Evolutionary conservation across 2,797 vertebrate species (phyloP).

Genomic region (Cyclopterus lumpus): DNA sequence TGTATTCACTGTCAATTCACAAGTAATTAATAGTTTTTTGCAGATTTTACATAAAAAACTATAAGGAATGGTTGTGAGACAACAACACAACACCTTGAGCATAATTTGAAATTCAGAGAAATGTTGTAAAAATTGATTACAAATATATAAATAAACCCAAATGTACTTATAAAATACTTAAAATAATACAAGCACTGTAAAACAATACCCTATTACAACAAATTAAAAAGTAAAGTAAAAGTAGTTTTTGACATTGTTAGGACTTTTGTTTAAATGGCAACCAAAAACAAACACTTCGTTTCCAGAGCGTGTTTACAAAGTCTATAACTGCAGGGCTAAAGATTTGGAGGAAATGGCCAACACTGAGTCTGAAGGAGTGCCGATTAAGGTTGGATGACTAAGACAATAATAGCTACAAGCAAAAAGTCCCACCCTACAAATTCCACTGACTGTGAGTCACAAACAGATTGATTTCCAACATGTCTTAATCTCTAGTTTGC

Average conservation of each 20-base stretch:
- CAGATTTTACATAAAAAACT: neutral
- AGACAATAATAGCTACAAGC: conserved; percentile 63
- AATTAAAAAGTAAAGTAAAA: conserved; percentile 1
- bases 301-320: conserved; percentile 30
- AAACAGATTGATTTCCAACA: conserved; percentile 44
- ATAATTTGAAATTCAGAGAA: neutral
- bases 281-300: conserved; percentile 40
- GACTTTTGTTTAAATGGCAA: conserved; percentile 41
- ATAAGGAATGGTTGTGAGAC: neutral
- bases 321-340: conserved; percentile 39
- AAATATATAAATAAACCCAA: neutral
- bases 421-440: conserved; percentile 63
- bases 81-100: neutral
- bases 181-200: neutral
- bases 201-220: neutral
- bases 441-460: conserved; percentile 71
- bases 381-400: conserved; percentile 67
- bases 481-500: conserved; percentile 21
- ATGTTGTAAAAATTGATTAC: neutral
- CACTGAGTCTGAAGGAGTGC: conserved; percentile 62
- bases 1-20: conserved; percentile 43
- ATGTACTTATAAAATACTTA: neutral
- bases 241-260: conserved; percentile 12
- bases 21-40: neutral
- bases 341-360: conserved; percentile 35